Conservation (phyloP, 2,797 vertebrate genomes). For the Pipistrellus pygmaeus region DNA sequence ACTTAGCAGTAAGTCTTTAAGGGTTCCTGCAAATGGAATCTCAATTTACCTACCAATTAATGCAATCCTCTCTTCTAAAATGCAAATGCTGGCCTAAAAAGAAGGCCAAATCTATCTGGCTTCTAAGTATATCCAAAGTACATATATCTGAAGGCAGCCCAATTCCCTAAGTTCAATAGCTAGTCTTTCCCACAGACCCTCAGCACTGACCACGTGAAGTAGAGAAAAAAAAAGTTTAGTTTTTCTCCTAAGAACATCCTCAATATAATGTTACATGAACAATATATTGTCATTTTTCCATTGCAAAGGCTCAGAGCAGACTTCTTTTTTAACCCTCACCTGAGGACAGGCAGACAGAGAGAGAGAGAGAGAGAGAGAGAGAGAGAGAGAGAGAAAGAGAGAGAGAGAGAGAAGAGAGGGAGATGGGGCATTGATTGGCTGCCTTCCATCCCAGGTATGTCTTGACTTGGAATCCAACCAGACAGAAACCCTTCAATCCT, state of each 20-base stretch:
- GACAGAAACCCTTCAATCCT: not conserved
- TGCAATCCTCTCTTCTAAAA: slow-evolving; percentile 23
- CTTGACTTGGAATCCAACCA: not conserved
- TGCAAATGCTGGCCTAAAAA: not conserved
- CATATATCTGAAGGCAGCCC: not conserved
- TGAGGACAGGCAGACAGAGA: not conserved
- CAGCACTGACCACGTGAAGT: not conserved
- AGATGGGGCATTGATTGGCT: not conserved
- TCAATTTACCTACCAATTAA: slow-evolving; percentile 29
- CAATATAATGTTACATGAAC: not conserved
- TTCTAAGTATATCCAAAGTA: not conserved
- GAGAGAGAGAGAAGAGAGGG: too few relatives aligned
- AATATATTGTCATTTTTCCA: not conserved
- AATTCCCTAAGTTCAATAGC: not conserved
- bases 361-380: too few relatives aligned
- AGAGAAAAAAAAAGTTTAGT: not conserved
- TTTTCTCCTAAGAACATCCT: not conserved
- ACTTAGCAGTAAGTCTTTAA: not conserved
- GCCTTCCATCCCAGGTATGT: not conserved
- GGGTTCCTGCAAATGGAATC: not conserved
- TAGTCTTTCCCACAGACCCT: not conserved
- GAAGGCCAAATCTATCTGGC: not conserved
- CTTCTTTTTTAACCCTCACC: not conserved
- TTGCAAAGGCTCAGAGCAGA: not conserved
- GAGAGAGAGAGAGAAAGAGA: too few relatives aligned